phyloP scores from a whole-genome alignment of 30 jellyfish, hydroid and myxozoan species.

The Phacellophora camtschatica region DNA sequence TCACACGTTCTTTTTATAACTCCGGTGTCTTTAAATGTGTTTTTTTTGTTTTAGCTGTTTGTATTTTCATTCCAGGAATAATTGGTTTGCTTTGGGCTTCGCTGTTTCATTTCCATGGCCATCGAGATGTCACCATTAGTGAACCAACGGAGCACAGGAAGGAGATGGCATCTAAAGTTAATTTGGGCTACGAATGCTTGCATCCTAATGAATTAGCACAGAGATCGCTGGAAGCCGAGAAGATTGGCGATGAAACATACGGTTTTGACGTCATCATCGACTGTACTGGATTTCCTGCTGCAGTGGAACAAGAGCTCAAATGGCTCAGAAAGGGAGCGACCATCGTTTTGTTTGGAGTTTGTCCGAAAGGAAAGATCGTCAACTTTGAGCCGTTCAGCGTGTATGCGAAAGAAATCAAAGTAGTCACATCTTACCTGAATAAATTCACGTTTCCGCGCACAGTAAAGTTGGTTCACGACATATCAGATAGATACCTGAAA shows the following conservation, averaged over 20 bases:
- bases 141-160: constrained; percentile 67
- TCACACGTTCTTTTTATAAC: too few relatives aligned
- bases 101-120: constrained; percentile 84
- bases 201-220: constrained; percentile 47
- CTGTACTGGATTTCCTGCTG: constrained; percentile 75
- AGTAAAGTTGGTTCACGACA: constrained; percentile 60
- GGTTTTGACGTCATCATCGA: constrained; percentile 85
- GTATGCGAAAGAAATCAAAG: constrained; percentile 70
- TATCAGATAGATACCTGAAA: constrained; percentile 78
- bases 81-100: constrained; percentile 87
- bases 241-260: constrained; percentile 61
- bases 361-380: constrained; percentile 70
- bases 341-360: constrained; percentile 80
- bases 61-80: constrained; percentile 39
- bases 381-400: constrained; percentile 70
- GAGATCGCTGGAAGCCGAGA: constrained; percentile 19
- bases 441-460: constrained; percentile 83
- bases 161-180: constrained; percentile 61
- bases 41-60: neutral
- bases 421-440: constrained; percentile 72
- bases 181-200: constrained; percentile 48
- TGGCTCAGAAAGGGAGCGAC: constrained; percentile 87
- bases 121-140: constrained; percentile 76
- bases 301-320: constrained; percentile 64
- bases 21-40: neutral